A percentile compares a stretch with the other conserved stretches of the same genome.
phyloP scores from a whole-genome alignment of 2,113 vertebrate species.

The Mirza zaza region DNA sequence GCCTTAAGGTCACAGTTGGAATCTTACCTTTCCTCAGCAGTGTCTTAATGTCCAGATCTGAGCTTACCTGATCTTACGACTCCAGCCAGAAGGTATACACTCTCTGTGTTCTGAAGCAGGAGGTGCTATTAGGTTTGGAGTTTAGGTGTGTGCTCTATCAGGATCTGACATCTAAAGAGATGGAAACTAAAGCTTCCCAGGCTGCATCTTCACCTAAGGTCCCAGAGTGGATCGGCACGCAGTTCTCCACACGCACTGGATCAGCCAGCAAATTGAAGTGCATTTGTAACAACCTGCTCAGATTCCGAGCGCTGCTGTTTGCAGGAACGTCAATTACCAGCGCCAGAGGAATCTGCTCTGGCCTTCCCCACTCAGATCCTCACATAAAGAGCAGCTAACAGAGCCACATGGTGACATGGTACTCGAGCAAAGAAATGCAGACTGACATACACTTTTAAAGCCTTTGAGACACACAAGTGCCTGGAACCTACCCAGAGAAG shows the following conservation, averaged over 20 bases:
- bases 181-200: conserved; percentile 11
- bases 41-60: neutral
- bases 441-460: neutral
- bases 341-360: neutral
- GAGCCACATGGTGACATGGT: neutral
- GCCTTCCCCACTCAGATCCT: too few species aligned
- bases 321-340: neutral
- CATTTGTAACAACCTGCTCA: neutral
- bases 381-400: neutral
- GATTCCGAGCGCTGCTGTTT: conserved; percentile 13
- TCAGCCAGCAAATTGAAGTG: neutral
- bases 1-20: neutral
- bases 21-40: neutral
- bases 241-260: conserved; percentile 33
- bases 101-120: conserved; percentile 31
- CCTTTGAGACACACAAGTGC: neutral
- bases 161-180: conserved; percentile 33
- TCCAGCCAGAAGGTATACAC: fast-evolving
- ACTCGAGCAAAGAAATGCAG: neutral
- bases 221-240: neutral
- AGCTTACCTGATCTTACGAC: neutral
- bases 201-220: neutral
- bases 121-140: conserved; percentile 40
- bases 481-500: conserved; percentile 7
- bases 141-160: neutral